Evolutionary conservation across 2,888 invertebrate species (phyloP).

Genomic region (Metellina segmentata): DNA sequence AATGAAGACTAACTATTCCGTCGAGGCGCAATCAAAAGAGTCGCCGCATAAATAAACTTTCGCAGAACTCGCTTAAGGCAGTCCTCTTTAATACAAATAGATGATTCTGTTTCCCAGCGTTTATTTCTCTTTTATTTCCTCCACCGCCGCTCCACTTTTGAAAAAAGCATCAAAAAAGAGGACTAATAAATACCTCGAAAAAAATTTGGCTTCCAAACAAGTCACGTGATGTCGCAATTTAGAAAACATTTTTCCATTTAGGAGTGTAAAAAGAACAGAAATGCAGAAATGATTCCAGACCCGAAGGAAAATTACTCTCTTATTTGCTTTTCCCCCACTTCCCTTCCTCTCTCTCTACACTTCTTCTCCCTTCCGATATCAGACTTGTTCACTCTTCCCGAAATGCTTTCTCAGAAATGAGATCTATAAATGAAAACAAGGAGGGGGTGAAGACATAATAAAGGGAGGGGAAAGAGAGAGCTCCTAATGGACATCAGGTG

Average conservation of each 20-base stretch:
- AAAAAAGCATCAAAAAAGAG: neutral
- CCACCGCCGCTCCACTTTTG: neutral
- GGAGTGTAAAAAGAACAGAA: neutral
- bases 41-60: neutral
- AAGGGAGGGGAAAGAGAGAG: neutral
- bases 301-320: neutral
- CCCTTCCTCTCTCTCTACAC: too few species aligned
- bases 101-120: neutral
- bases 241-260: slow-evolving; percentile 17
- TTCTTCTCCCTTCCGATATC: neutral
- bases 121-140: neutral
- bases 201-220: slow-evolving; percentile 19
- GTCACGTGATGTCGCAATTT: slow-evolving; percentile 38
- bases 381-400: slow-evolving; percentile 15
- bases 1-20: too few species aligned
- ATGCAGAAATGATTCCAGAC: neutral
- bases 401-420: slow-evolving; percentile 25
- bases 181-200: neutral
- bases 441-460: neutral
- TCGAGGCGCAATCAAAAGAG: too few species aligned
- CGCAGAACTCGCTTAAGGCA: neutral
- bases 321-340: neutral
- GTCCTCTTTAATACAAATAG: neutral
- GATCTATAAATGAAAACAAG: slow-evolving; percentile 11
- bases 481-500: neutral